Evolutionary conservation across 2,888 invertebrate genomes (phyloP), one percentile per base, ranked within the genome.

Genomic region (Acrobeloides nanus): DNA sequence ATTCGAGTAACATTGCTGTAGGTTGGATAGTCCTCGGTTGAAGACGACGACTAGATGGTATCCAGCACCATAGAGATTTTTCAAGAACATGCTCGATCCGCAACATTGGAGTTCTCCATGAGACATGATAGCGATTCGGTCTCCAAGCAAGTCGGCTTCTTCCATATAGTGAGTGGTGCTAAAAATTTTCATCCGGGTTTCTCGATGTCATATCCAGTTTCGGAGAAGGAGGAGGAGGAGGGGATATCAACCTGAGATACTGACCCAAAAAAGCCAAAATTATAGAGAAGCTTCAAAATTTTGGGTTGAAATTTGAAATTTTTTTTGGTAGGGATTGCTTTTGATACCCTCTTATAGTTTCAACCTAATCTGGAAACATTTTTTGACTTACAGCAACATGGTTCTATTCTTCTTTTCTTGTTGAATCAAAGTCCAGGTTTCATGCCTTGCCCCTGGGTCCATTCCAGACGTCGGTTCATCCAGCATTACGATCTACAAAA

Each of bases 131-230:
- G 86, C 87, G 58, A 88, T 86, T n/a, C 62, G 48, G 75, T 88
- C 88, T 0, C 87, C 88, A 1, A 88, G 79, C 33, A 85, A 79
- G 75, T 89, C 88, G 1, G 88, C 88, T 76, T 89, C 88, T 88
- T 50, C 50, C 50, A 50, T 54, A 73, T 86, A 87, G 75, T 88
- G 86, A 0, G 86, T 86, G 0, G 87, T 85, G n/a, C n/a, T n/a
- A n/a, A n/a, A n/a, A n/a, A n/a, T n/a, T n/a, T n/a, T n/a, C n/a
- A n/a, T n/a, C n/a, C n/a, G n/a, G n/a, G n/a, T n/a, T n/a, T n/a
- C n/a, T n/a, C n/a, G n/a, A n/a, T n/a, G n/a, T n/a, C n/a, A n/a
- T n/a, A n/a, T n/a, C n/a, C n/a, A n/a, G n/a, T n/a, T n/a, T n/a
- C n/a, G n/a, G n/a, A n/a, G n/a, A n/a, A n/a, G n/a, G n/a, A n/a